phyloP scores from a whole-genome alignment of 1,140 invertebrate species.

The Heliconius melpomene region DNA sequence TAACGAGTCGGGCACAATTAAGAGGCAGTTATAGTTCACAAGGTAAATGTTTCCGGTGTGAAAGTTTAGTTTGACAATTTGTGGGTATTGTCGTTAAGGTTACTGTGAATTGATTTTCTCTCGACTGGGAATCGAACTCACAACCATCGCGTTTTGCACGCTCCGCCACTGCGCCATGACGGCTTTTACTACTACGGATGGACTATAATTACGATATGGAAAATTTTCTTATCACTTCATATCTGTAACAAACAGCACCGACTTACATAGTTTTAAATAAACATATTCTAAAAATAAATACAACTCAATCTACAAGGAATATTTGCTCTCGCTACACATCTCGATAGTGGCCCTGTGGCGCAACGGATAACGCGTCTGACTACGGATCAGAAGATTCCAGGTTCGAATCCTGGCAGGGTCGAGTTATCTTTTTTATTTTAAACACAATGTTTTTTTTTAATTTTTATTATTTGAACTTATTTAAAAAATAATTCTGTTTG shows the following conservation, averaged over 20 bases:
- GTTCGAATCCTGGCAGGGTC: slow-evolving; percentile 15
- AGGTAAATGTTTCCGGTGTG: background rate
- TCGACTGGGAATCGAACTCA: too few relatives aligned
- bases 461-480: background rate
- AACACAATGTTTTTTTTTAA: background rate
- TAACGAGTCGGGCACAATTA: background rate
- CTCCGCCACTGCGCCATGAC: too few relatives aligned
- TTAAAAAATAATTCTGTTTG: background rate
- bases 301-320: background rate
- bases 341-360: slow-evolving; percentile 11
- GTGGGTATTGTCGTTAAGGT: background rate
- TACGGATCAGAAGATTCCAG: slow-evolving; percentile 15
- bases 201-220: too few relatives aligned
- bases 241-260: too few relatives aligned
- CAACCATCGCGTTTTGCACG: too few relatives aligned
- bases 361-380: slow-evolving; percentile 15
- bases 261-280: background rate
- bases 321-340: background rate
- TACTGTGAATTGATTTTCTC: background rate
- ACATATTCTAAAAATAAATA: background rate
- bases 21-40: slow-evolving; percentile 1
- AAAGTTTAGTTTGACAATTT: slow-evolving; percentile 1
- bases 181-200: too few relatives aligned
- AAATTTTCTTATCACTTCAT: too few relatives aligned
- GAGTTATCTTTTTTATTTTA: background rate